Base-by-base conservation (phyloP, 2,888 invertebrate genomes). In the Ochropleura leucogaster region DNA sequence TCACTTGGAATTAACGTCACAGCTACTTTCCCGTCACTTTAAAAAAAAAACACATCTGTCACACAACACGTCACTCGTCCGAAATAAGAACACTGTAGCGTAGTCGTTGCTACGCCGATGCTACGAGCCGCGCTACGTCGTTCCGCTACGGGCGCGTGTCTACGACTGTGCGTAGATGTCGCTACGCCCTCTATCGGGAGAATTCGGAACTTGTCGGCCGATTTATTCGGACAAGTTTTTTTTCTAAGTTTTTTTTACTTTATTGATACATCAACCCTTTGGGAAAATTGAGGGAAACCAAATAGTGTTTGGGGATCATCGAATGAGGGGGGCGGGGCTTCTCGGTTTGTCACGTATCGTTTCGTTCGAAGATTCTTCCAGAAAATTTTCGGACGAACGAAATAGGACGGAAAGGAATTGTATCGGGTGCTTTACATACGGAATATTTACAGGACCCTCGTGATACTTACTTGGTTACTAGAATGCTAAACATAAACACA, bases 101-200 rank as follows among this genome's bases (percentile, higher is more conserved):
- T 73, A 80, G 82, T 81, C 82, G 71, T 79, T 76, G 82, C 80
- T 82, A 79, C 81, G 81, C 76, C 64, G 69, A 57, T 59, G 72
- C 84, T 82, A 84, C 83, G 87, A 40, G 53, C 51, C 63, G 72
- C 85, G 88, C 86, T 86, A 84, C 82, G 91, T 88, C 82, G 85
- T 66, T 16, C 86, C 46, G 85, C 89, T 87, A 88, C 91, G 87
- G 74, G 77, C 83, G 80, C 78, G 85, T 70, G 63, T 74, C 88
- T 87, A 88, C 88, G 88, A 91, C 91, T 91, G 91, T 90, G 89
- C 91, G 90, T 91, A 89, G 85, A 70, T 55, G 71, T 68, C 14
- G 73, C 74, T 49, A 67, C 89, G 89, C 89, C 90, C 90, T 85
- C 90, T 89, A 55, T 72, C 84, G 87, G 81, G n/a, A 63, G 78